Conservation (phyloP, 2,888 invertebrate species). For the Dryomyza anilis region DNA sequence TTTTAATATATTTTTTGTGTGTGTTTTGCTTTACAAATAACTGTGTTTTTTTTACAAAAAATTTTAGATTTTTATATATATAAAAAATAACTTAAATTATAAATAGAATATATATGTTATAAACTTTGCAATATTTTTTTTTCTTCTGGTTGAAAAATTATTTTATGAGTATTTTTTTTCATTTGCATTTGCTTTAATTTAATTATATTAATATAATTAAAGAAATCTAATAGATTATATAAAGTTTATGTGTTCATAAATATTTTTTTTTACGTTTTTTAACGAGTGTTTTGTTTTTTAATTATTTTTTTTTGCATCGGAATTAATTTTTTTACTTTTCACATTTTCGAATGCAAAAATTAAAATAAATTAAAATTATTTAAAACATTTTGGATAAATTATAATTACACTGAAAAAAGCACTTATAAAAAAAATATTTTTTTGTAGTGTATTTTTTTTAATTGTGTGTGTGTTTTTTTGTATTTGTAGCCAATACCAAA, state of each 20-base stretch:
- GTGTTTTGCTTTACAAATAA: constrained; percentile 5
- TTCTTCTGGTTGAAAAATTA: constrained; percentile 4
- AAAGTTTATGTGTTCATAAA: background rate
- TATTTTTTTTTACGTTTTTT: constrained; percentile 1
- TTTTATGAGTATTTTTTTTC: constrained; percentile 23
- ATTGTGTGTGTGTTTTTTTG: background rate
- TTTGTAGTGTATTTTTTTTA: background rate
- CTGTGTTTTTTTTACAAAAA: constrained; percentile 17
- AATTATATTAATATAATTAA: background rate
- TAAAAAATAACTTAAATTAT: constrained; percentile 8
- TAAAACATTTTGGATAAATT: constrained; percentile 11
- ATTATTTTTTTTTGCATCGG: background rate
- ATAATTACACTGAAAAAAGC: no score
- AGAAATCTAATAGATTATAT: background rate
- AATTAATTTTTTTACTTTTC: background rate
- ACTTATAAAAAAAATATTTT: constrained; percentile 12
- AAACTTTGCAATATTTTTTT: constrained; percentile 4
- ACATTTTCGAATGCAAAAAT: background rate
- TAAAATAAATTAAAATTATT: background rate
- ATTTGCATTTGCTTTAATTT: background rate
- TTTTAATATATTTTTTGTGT: no score
- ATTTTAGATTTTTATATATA: background rate
- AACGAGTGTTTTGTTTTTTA: background rate
- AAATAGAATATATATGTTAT: background rate
- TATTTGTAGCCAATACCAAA: background rate